Evolutionary conservation across 2,797 vertebrate genomes (phyloP).

Genomic region (Podarcis siculus): DNA sequence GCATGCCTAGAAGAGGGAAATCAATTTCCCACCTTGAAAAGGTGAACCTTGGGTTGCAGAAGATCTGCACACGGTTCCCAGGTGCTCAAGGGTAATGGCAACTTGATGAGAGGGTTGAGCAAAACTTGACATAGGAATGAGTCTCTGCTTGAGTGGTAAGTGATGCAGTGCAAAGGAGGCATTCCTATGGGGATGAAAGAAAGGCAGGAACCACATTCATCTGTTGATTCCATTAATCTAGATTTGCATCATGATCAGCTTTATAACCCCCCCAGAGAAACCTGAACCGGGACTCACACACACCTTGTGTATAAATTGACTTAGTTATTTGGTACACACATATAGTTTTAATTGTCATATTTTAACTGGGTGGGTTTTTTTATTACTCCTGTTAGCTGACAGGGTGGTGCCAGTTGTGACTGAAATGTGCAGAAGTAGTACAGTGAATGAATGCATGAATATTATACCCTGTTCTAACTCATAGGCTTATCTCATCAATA

Average conservation of each 20-base stretch:
- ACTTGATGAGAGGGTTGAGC: slow-evolving; percentile 47
- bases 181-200: neutral
- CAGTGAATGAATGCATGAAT: neutral
- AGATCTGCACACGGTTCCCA: slow-evolving; percentile 66
- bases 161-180: neutral
- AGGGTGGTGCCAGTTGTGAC: neutral
- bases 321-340: neutral
- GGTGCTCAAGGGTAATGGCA: slow-evolving; percentile 63
- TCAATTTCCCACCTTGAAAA: slow-evolving; percentile 61
- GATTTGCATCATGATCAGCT: neutral
- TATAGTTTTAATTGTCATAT: neutral
- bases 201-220: neutral
- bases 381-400: neutral
- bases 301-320: too few relatives aligned
- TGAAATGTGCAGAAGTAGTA: neutral
- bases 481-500: neutral
- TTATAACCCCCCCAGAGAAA: neutral
- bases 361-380: neutral
- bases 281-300: neutral
- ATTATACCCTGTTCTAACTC: neutral
- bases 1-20: slow-evolving; percentile 66
- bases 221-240: neutral
- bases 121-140: slow-evolving; percentile 48
- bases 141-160: neutral
- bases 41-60: slow-evolving; percentile 65